phyloP scores from a whole-genome alignment of 2,113 vertebrate genomes.

The Aegotheles bennettii region DNA sequence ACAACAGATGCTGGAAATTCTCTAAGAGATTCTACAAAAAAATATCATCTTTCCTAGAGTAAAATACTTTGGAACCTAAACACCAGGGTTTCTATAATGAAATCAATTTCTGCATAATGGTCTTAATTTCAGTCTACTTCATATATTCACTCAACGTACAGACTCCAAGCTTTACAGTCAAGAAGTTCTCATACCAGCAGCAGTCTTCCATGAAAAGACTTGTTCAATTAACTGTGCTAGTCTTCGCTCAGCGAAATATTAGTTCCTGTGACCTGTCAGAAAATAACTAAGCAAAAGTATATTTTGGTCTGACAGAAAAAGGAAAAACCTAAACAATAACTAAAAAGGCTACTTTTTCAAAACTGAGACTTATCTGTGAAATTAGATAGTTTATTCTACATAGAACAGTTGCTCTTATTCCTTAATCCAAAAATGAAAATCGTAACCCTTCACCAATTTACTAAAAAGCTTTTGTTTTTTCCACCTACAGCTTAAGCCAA shows the following conservation, averaged over 20 bases:
- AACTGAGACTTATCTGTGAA: background rate
- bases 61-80: background rate
- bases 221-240: background rate
- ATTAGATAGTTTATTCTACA: background rate
- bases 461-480: background rate
- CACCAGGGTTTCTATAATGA: background rate
- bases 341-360: background rate
- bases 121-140: background rate
- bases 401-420: background rate
- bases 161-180: background rate
- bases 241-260: background rate
- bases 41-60: background rate
- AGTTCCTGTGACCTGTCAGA: background rate
- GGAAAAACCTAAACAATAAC: background rate
- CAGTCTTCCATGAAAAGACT: background rate
- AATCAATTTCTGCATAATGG: background rate
- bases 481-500: slow-evolving; percentile 18
- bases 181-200: background rate
- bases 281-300: background rate
- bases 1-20: slow-evolving; percentile 2
- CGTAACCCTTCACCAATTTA: background rate
- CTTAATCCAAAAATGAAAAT: background rate
- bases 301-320: background rate
- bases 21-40: background rate
- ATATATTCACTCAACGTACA: background rate